These are phyloP conservation scores for Coranthus polyacanthus DNA, from an alignment of 2,797 vertebrate genomes.

Conservation along the genomic window DNA sequence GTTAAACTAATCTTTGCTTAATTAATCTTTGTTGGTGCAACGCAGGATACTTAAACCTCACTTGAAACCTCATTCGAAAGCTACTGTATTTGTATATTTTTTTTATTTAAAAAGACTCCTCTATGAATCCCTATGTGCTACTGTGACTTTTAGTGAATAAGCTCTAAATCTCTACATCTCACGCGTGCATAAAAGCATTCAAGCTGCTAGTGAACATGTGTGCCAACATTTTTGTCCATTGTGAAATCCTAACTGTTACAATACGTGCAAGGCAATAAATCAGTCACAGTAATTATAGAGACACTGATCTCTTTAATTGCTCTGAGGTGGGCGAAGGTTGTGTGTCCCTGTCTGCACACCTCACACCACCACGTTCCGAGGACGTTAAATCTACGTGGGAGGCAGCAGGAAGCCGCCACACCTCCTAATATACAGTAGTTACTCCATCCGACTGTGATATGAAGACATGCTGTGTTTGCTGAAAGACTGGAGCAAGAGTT, in stretches of 20 bases:
- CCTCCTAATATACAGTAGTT: conserved; percentile 60
- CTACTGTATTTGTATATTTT: no score
- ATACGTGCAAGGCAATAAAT: conserved; percentile 54
- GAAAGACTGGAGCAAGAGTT: conserved; percentile 48
- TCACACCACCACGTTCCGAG: conserved; percentile 32
- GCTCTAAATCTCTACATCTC: conserved; percentile 6
- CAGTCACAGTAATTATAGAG: conserved; percentile 56
- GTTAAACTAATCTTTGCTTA: no score
- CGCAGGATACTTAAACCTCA: no score
- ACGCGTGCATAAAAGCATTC: conserved; percentile 20
- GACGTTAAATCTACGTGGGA: conserved; percentile 60
- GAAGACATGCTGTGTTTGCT: conserved; percentile 57
- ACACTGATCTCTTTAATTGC: conserved; percentile 73
- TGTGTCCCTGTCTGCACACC: conserved; percentile 62
- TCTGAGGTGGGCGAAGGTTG: conserved; percentile 65
- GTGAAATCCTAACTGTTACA: conserved; percentile 62
- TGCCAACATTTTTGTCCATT: conserved; percentile 46
- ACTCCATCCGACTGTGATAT: conserved; percentile 57
- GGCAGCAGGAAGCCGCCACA: conserved; percentile 50
- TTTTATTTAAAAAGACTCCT: no score
- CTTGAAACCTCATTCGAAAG: no score
- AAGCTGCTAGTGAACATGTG: conserved; percentile 28
- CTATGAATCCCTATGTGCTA: no score
- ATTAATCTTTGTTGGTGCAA: no score
- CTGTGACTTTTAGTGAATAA: no score